phyloP scores from a whole-genome alignment of 2,888 invertebrate species.

The Thera obeliscata region DNA sequence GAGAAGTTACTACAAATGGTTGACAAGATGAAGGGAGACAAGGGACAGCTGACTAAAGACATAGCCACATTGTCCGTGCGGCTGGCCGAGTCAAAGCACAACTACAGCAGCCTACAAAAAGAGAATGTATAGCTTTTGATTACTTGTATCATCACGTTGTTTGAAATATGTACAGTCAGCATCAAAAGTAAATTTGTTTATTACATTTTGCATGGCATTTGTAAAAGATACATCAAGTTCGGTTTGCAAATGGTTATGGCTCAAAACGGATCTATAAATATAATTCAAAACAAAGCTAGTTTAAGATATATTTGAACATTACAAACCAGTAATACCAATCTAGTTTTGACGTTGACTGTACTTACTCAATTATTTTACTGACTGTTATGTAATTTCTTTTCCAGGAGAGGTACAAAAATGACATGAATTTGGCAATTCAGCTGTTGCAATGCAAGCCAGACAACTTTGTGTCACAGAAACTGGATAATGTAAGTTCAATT shows the following conservation, averaged over 20 bases:
- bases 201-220: too few species aligned
- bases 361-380: background rate
- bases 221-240: too few species aligned
- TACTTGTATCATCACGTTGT: background rate
- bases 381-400: slow-evolving; percentile 5
- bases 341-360: too few species aligned
- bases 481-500: slow-evolving; percentile 90
- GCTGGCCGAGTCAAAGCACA: slow-evolving; percentile 93
- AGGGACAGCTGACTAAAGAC: slow-evolving; percentile 93
- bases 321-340: too few species aligned
- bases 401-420: slow-evolving; percentile 96
- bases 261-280: too few species aligned
- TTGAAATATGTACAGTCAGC: background rate
- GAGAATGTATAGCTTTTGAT: slow-evolving; percentile 88
- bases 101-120: slow-evolving; percentile 91
- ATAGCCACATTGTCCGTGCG: slow-evolving; percentile 93
- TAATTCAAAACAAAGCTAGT: too few species aligned
- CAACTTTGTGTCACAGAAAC: slow-evolving; percentile 95
- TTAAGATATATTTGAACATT: too few species aligned
- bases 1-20: slow-evolving; percentile 96
- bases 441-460: slow-evolving; percentile 97
- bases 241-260: too few species aligned
- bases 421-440: slow-evolving; percentile 96
- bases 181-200: too few species aligned
- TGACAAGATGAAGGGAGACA: slow-evolving; percentile 95